These are phyloP conservation scores for Apodemia mormo DNA, from an alignment of 2,888 invertebrate genomes.

Conservation along the genomic window DNA sequence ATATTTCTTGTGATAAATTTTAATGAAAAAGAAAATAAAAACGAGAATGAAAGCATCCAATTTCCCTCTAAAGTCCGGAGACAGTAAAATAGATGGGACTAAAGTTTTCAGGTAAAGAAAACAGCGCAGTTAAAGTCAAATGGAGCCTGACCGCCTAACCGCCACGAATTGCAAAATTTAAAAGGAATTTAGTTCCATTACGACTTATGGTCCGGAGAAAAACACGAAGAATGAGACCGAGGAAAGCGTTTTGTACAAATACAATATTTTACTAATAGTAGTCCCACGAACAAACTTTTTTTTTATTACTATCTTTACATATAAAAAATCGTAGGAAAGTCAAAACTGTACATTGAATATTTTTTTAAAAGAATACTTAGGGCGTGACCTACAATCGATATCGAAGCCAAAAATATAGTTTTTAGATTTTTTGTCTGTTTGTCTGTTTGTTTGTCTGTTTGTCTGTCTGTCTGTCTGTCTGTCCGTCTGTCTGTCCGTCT, in stretches of 20 bases:
- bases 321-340: too few relatives aligned
- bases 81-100: slow-evolving; percentile 36
- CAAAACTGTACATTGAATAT: too few relatives aligned
- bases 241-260: slow-evolving; percentile 11
- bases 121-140: slow-evolving; percentile 35
- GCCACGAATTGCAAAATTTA: slow-evolving; percentile 30
- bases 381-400: too few relatives aligned
- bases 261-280: not conserved
- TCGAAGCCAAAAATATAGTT: too few relatives aligned
- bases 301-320: too few relatives aligned
- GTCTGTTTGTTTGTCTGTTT: too few relatives aligned
- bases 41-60: slow-evolving; percentile 33
- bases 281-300: too few relatives aligned
- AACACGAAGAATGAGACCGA: slow-evolving; percentile 23
- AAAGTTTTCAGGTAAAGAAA: slow-evolving; percentile 36
- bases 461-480: too few relatives aligned
- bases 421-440: too few relatives aligned
- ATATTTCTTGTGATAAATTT: slow-evolving; percentile 16
- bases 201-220: slow-evolving; percentile 30
- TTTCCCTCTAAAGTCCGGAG: slow-evolving; percentile 38
- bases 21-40: slow-evolving; percentile 34
- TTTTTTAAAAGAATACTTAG: too few relatives aligned
- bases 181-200: slow-evolving; percentile 32
- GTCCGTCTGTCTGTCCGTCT: too few relatives aligned
- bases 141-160: slow-evolving; percentile 33